A percentile compares a stretch with the other conserved stretches of the same genome.
Evolutionary conservation across 2,797 vertebrate species (phyloP).

Genomic region (Pangasius larnaudii): DNA sequence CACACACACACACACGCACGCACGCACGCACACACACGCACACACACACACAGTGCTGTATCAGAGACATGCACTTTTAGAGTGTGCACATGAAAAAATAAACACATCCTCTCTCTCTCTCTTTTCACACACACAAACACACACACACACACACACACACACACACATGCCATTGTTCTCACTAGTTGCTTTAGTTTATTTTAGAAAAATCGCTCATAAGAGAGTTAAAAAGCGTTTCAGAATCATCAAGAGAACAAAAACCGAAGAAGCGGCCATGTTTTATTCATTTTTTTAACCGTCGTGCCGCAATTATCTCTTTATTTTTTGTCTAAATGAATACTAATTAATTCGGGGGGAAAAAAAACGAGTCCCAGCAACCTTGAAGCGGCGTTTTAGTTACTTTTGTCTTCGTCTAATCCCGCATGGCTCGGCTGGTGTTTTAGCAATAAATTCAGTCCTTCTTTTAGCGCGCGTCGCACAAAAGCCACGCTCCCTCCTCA

Average conservation of each 20-base stretch:
- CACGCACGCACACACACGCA: neutral
- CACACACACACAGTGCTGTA: neutral
- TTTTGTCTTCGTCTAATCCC: slow-evolving; percentile 58
- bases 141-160: neutral
- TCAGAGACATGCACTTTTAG: too few species aligned
- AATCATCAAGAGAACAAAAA: neutral
- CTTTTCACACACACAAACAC: neutral
- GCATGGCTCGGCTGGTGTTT: neutral
- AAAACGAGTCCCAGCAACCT: neutral
- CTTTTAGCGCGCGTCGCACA: neutral
- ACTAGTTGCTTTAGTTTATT: slow-evolving; percentile 4
- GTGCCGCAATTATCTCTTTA: slow-evolving; percentile 52
- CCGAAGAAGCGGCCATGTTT: slow-evolving; percentile 66
- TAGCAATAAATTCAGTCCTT: neutral
- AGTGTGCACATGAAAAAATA: too few species aligned
- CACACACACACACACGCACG: neutral
- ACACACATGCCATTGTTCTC: neutral
- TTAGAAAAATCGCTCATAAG: slow-evolving; percentile 19
- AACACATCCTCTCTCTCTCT: too few species aligned
- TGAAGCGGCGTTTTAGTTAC: slow-evolving; percentile 57
- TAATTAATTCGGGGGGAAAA: neutral
- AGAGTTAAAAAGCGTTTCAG: slow-evolving; percentile 34
- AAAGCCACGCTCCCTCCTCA: neutral
- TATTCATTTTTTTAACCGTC: slow-evolving; percentile 73
- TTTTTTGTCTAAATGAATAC: neutral